Percentiles rank a stretch among this genome's conserved stretches.
These are phyloP conservation scores for Panthera tigris DNA, from an alignment of 2,113 vertebrate genomes.

Conservation along the genomic window DNA sequence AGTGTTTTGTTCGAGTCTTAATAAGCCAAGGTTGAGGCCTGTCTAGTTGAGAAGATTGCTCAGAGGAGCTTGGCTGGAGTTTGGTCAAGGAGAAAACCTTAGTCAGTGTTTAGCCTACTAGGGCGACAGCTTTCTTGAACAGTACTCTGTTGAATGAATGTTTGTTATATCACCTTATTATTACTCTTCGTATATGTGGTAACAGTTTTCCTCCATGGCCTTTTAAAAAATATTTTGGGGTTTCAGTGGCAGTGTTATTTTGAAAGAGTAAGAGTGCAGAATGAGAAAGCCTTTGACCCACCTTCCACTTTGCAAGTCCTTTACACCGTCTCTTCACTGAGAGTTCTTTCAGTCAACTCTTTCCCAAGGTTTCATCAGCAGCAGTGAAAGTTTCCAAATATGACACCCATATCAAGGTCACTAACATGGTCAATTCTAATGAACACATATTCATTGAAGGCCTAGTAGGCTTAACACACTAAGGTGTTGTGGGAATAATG, in stretches of 20 bases:
- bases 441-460: not conserved
- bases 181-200: not conserved
- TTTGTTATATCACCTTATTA: not conserved
- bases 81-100: not conserved
- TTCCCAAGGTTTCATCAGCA: not conserved
- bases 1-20: not conserved
- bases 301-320: not conserved
- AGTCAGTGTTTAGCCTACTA: not conserved
- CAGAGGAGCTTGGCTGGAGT: not conserved
- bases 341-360: not conserved
- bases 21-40: not conserved
- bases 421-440: not conserved
- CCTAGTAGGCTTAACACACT: not conserved
- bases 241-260: not conserved
- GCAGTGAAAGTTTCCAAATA: slow-evolving; percentile 7
- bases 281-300: not conserved
- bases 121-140: not conserved
- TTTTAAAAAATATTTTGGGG: not conserved
- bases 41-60: not conserved
- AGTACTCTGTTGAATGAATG: not conserved
- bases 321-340: not conserved
- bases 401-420: not conserved
- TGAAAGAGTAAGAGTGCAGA: not conserved
- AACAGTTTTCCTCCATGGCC: not conserved
- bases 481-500: not conserved